Base-by-base conservation (phyloP, 2,888 invertebrate genomes). In the Agonopterix subpropinquella region DNA sequence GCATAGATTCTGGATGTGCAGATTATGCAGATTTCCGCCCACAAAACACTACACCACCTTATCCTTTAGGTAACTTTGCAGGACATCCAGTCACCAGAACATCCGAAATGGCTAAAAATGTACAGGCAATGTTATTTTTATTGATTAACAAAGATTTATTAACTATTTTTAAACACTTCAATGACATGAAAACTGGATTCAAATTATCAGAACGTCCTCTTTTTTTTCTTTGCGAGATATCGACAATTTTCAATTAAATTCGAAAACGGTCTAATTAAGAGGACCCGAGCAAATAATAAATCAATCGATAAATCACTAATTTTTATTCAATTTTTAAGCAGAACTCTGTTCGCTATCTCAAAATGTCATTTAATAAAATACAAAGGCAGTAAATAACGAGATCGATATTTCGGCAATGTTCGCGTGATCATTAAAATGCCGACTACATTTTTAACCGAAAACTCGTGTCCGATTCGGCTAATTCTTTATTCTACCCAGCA, bases 381-480 rank as follows among this genome's bases (percentile, higher is more conserved):
- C 73, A 79, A 79, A 74, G 70, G 74, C 72, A 68, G 81, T 86
- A 84, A 84, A 85, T 83, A 70, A 72, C 67, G 52, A 54, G 70
- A 74, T 75, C 65, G 77, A 80, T 78, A 77, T 80, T 78, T 83
- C 61, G 71, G 70, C 73, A 75, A 82, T 80, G 79, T 71, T 66
- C 67, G 77, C 70, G 57, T 53, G 64, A 61, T 73, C 77, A 77
- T 82, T 81, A 77, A 74, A 74, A 83, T 78, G 72, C 78, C 80
- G 78, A 71, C 74, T 68, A 78, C 78, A 80, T 76, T 74, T 77
- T 73, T 72, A 62, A 67, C 59, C 62, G 66, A 73, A 70, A 70
- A 68, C 61, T 62, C 64, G 44, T 65, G 65, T 72, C 58, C 62
- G 62, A 66, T 73, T 75, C 74, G 67, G 61, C 77, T 77, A 69